Evolutionary conservation across 1,140 invertebrate species (phyloP).

Genomic region (Zaprionus ornatus): DNA sequence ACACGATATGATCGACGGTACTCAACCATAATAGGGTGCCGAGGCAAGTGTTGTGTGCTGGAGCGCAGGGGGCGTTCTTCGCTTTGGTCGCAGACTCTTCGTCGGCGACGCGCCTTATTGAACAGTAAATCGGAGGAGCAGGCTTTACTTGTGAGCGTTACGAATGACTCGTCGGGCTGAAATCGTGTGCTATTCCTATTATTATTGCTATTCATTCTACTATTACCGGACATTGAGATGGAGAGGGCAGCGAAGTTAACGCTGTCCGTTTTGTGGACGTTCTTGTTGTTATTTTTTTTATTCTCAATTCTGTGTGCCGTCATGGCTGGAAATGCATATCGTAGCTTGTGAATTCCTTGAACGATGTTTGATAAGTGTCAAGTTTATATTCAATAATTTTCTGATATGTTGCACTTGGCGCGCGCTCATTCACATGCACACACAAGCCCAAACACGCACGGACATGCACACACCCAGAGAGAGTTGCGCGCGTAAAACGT

Average conservation of each 20-base stretch:
- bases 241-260: constrained; percentile 13
- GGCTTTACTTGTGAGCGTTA: constrained; percentile 37
- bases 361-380: constrained; percentile 7
- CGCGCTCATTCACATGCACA: constrained; percentile 58
- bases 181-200: constrained; percentile 21
- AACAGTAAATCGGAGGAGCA: constrained; percentile 62
- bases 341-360: constrained; percentile 38
- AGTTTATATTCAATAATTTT: constrained; percentile 22
- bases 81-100: constrained; percentile 41
- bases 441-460: constrained; percentile 21
- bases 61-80: constrained; percentile 20
- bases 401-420: constrained; percentile 76
- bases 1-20: constrained; percentile 69
- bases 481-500: constrained; percentile 80
- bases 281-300: not conserved
- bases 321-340: constrained; percentile 57
- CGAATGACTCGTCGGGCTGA: constrained; percentile 35
- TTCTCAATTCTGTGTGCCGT: constrained; percentile 43
- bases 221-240: not conserved
- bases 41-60: constrained; percentile 11
- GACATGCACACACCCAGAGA: constrained; percentile 41
- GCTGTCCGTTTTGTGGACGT: constrained; percentile 51
- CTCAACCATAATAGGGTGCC: constrained; percentile 48
- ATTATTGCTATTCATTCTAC: not conserved
- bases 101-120: constrained; percentile 68